Conservation (phyloP, 2,113 vertebrate species). For the Callospermophilus lateralis region DNA sequence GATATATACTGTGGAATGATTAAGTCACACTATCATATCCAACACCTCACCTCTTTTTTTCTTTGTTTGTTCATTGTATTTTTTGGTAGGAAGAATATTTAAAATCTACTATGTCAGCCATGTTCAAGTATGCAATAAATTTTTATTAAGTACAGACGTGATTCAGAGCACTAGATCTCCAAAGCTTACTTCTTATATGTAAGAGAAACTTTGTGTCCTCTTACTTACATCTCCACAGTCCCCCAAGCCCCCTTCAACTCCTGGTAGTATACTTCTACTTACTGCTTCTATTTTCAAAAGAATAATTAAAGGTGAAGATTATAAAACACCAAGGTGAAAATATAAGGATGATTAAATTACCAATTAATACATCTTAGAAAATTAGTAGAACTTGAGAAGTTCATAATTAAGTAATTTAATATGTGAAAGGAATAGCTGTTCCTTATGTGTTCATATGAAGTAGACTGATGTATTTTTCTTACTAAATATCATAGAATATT, state of each 20-base stretch:
- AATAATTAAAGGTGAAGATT: not conserved
- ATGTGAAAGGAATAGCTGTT: not conserved
- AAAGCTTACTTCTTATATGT: not conserved
- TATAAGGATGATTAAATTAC: not conserved
- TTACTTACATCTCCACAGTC: rapidly evolving
- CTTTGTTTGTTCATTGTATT: not conserved
- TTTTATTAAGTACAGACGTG: not conserved
- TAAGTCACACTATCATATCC: not conserved
- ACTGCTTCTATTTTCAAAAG: not conserved
- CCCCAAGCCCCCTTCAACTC: not conserved
- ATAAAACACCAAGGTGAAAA: not conserved
- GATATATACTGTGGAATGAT: not conserved
- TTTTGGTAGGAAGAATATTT: not conserved
- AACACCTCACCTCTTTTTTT: not conserved
- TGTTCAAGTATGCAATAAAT: not conserved
- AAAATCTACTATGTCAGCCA: not conserved
- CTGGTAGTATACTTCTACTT: not conserved
- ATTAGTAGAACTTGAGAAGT: not conserved
- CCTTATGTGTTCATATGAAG: rapidly evolving
- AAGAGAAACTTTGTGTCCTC: not conserved
- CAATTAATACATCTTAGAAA: not conserved
- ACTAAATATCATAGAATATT: not conserved
- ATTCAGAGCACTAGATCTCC: not conserved
- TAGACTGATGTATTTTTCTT: not conserved
- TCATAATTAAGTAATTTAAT: not conserved